phyloP scores from a whole-genome alignment of 2,888 invertebrate genomes.

The Drosophila helvetica region DNA sequence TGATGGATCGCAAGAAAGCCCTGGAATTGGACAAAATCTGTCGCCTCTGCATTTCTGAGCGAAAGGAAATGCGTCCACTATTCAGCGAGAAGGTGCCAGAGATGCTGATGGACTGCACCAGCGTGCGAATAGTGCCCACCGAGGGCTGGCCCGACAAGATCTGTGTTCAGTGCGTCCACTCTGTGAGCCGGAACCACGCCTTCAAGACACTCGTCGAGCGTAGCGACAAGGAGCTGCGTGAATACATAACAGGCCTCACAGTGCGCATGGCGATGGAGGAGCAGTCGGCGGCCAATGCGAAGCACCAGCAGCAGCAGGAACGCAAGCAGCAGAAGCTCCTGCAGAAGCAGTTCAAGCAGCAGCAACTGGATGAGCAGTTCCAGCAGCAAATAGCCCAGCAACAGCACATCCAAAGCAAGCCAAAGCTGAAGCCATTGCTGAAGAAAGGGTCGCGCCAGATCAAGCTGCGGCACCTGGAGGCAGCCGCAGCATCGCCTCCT shows the following conservation, averaged over 20 bases:
- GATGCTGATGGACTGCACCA: conserved; percentile 88
- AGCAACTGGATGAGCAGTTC: conserved; percentile 58
- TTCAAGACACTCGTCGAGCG: conserved; percentile 87
- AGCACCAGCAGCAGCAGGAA: conserved; percentile 57
- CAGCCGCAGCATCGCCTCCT: conserved; percentile 36
- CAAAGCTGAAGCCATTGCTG: conserved; percentile 64
- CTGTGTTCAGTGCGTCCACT: conserved; percentile 87
- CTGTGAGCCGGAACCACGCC: conserved; percentile 87
- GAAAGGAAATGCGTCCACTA: conserved; percentile 88
- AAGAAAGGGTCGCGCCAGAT: conserved; percentile 60
- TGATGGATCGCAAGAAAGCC: conserved; percentile 83
- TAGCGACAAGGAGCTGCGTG: conserved; percentile 86
- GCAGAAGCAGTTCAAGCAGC: conserved; percentile 50
- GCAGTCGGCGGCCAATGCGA: conserved; percentile 39
- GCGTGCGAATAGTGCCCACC: conserved; percentile 86
- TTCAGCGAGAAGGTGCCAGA: conserved; percentile 88
- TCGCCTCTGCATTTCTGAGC: conserved; percentile 87
- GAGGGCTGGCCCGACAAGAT: conserved; percentile 87
- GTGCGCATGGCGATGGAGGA: conserved; percentile 82
- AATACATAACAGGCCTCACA: conserved; percentile 84
- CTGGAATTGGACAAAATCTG: conserved; percentile 87
- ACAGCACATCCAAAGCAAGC: conserved; percentile 41
- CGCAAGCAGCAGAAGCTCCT: conserved; percentile 60
- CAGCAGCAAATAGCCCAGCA: conserved; percentile 42
- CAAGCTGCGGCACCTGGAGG: conserved; percentile 59